Base-by-base conservation (phyloP, 2,888 invertebrate genomes). In the Parascotia fuliginaria region DNA sequence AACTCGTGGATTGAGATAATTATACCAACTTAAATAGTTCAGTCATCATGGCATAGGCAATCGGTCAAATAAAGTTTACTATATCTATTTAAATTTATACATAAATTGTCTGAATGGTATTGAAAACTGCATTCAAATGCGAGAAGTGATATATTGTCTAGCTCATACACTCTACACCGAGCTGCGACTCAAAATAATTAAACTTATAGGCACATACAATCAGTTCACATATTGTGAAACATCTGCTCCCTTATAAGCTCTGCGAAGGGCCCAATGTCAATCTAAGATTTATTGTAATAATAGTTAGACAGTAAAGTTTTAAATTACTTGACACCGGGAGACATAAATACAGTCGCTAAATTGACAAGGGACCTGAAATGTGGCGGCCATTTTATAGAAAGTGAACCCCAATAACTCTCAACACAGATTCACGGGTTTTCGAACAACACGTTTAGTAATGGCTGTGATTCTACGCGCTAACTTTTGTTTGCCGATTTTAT, bases 351-450 rank as follows among this genome's bases (percentile, higher is more conserved):
- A 48, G 67, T 54, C 70, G 73, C 74, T 79, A 82, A 85, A 85
- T 85, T 85, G 86, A 85, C 84, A 79, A 69, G 78, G 83, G 85
- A 67, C 73, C 74, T 71, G 75, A 81, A 80, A 85, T 85, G 86
- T 86, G 77, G 77, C 65, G 63, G 70, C 77, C 81, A 76, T 83
- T 81, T 84, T 80, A 80, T 73, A 73, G 81, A 64, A 73, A 75
- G 65, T 74, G 72, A 73, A 85, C 86, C 87, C 81, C 78, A 79
- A 87, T 87, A 87, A 84, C 66, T 86, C 83, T 78, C 60, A 39
- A 52, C 60, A 60, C 71, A 75, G 79, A 81, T 85, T 85, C 85
- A 84, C 78, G 81, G 80, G 80, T 79, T 82, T 77, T 73, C 80
- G 75, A 83, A 83, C 77, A 73, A 74, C 59, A 77, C 71, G 75